These are phyloP conservation scores for Trematocara nigrifrons DNA, from an alignment of 2,113 vertebrate genomes.

Conservation along the genomic window DNA sequence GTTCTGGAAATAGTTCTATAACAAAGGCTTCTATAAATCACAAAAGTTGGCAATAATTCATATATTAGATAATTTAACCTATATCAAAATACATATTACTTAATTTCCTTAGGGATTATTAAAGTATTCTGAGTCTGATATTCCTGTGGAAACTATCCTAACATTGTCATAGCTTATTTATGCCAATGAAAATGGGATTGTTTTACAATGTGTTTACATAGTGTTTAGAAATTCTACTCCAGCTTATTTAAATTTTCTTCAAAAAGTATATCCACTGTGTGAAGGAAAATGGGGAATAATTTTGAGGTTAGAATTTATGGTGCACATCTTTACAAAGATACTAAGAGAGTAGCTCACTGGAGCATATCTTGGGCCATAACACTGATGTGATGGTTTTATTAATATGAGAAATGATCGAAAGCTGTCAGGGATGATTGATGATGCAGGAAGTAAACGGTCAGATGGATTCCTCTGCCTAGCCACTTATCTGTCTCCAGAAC, in stretches of 20 bases:
- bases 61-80: not conserved
- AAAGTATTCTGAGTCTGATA: not conserved
- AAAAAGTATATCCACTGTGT: not conserved
- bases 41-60: not conserved
- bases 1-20: not conserved
- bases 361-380: constrained; percentile 5
- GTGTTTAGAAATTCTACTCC: not conserved
- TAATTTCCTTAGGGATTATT: not conserved
- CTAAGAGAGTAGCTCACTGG: not conserved
- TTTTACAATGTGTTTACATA: not conserved
- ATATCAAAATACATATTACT: not conserved
- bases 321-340: not conserved
- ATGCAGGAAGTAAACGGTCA: constrained; percentile 19
- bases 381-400: constrained; percentile 37
- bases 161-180: not conserved
- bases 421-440: constrained; percentile 67
- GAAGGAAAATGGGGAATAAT: not conserved
- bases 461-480: constrained; percentile 24
- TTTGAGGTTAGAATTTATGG: constrained; percentile 12
- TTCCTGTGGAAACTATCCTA: not conserved
- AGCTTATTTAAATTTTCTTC: not conserved
- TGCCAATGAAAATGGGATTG: not conserved
- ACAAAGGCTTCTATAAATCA: not conserved
- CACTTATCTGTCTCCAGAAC: constrained; percentile 44
- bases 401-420: constrained; percentile 55